These are phyloP conservation scores for Dendrocincla fuliginosa DNA, from an alignment of 2,797 vertebrate species.

Conservation along the genomic window DNA sequence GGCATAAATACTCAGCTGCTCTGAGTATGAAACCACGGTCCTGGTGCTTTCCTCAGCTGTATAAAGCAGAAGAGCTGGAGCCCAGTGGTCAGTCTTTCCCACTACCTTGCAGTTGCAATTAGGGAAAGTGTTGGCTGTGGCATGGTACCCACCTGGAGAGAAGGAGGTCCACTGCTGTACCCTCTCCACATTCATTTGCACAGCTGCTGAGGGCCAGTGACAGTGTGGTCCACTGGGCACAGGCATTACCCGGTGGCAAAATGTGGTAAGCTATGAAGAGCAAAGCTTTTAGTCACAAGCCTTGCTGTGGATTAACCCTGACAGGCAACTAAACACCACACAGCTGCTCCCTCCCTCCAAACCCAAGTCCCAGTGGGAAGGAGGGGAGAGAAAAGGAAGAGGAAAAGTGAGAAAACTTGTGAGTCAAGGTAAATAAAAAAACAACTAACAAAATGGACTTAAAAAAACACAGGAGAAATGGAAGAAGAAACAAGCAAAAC, in stretches of 20 bases:
- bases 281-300: background rate
- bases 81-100: rapidly evolving
- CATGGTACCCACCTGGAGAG: background rate
- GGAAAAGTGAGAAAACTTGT: background rate
- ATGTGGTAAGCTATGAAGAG: background rate
- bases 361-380: background rate
- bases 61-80: background rate
- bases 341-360: background rate
- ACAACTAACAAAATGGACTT: background rate
- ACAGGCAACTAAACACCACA: background rate
- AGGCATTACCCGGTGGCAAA: background rate
- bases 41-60: background rate
- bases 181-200: background rate
- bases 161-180: background rate
- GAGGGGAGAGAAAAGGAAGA: background rate
- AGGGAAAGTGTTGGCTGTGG: background rate
- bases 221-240: background rate
- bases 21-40: background rate
- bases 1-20: background rate
- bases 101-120: background rate
- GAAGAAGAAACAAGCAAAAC: background rate
- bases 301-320: background rate
- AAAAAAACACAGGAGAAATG: background rate
- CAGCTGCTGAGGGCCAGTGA: background rate
- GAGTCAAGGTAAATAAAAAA: background rate